Base-by-base conservation (phyloP, 37 sponge, comb jelly and placozoan genomes). In the Haliclona indistincta region DNA sequence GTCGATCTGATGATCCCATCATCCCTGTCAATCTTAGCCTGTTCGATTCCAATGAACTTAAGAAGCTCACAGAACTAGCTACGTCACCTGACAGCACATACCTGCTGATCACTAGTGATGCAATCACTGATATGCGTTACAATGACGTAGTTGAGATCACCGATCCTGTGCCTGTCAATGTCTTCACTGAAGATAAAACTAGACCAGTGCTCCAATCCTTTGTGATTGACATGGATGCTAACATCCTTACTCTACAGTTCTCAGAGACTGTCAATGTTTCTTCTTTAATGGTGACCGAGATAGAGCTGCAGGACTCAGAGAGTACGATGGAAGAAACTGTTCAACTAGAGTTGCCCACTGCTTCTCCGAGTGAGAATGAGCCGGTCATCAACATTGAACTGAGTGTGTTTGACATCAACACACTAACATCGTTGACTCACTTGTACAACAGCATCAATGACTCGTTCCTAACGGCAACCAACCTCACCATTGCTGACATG, bases 231-330 rank as follows among this genome's bases (percentile, higher is more conserved):
- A 88, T 95, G 92, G 78, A 95, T 56, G 19, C 49, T 15, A 62
- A 89, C 29, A 54, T 67, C 2, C 71, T 95, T 4, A 71, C 64
- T n/a, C 73, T 95, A 43, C 79, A 54, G 60, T 95, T 95, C 84
- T 88, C 89, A 42, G 96, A 95, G 54, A 95, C 96, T 39, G 96
- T 95, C 41, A 87, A 89, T 51, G 70, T 78, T 28, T 45, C 67
- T 44, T 69, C 92, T 17, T 56, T 95, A 6, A 19, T 43, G 33
- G 86, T 95, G 1, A 66, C 65, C 17, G 79, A 78, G 32, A 64
- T 95, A n/a, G 84, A 79, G 0, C 83, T 95, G 11, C 96, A 95
- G 60, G 83, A 88, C 67, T 67, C 56, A 23, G n/a, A 22, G 28
- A 64, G 53, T 2, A 79, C 84, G 11, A 49, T 67, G 0, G 85